These are phyloP conservation scores for Daktulosphaira vitifoliae DNA, from an alignment of 1,140 invertebrate species.

Conservation along the genomic window DNA sequence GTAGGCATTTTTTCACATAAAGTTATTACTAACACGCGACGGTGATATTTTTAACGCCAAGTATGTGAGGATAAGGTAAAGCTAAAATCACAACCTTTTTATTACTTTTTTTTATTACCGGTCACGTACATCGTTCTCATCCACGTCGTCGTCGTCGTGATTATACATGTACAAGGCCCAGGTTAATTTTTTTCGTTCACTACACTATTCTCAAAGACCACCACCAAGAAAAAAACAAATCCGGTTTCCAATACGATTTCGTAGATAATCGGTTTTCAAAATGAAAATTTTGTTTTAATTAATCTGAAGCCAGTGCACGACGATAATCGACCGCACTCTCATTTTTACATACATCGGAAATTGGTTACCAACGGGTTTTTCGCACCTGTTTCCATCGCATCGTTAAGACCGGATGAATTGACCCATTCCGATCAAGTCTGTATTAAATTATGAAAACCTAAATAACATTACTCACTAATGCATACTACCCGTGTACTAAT, in stretches of 20 bases:
- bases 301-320: background rate
- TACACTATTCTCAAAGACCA: constrained; percentile 3
- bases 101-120: background rate
- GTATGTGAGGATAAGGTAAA: background rate
- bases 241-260: constrained; percentile 17
- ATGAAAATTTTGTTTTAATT: constrained; percentile 29
- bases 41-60: background rate
- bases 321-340: background rate
- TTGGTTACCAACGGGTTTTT: constrained; percentile 9
- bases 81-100: background rate
- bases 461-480: too few relatives aligned
- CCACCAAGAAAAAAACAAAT: constrained; percentile 24
- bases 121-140: constrained; percentile 25
- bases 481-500: too few relatives aligned
- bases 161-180: constrained; percentile 9
- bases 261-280: constrained; percentile 25
- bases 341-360: background rate
- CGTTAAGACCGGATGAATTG: background rate
- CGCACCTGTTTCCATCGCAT: constrained; percentile 7
- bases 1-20: too few relatives aligned
- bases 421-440: background rate
- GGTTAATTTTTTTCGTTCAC: constrained; percentile 26
- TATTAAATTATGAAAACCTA: too few relatives aligned
- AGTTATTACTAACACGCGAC: too few relatives aligned
- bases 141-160: constrained; percentile 14